Evolutionary conservation across 1,140 invertebrate species (phyloP).

Genomic region (Zaprionus nigranus): DNA sequence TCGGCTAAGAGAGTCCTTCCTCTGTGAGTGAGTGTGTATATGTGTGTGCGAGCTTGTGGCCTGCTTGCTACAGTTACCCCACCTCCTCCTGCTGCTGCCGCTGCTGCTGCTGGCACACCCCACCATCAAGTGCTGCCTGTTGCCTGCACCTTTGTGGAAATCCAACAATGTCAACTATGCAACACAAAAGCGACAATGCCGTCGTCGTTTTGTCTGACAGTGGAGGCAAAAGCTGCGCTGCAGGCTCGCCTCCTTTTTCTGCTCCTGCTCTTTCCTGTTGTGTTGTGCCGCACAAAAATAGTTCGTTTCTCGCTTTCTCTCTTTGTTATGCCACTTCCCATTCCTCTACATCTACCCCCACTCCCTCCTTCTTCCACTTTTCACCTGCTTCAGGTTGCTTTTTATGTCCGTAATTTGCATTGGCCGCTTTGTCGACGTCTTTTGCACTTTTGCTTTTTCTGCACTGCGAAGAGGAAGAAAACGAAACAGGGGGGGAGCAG

Average conservation of each 20-base stretch:
- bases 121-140: constrained; percentile 31
- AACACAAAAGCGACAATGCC: constrained; percentile 81
- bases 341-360: not conserved
- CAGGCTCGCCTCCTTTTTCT: not conserved
- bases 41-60: constrained; percentile 28
- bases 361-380: not conserved
- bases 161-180: constrained; percentile 82
- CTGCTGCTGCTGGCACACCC: not conserved
- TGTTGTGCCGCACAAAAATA: constrained; percentile 24
- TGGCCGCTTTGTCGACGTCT: constrained; percentile 51
- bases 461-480: constrained; percentile 1
- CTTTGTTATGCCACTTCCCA: not conserved
- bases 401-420: constrained; percentile 58
- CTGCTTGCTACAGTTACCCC: constrained; percentile 37
- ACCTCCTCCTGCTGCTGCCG: not conserved
- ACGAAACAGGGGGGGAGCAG: not conserved
- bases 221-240: constrained; percentile 34
- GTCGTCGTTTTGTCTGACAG: constrained; percentile 73
- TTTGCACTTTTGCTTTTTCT: constrained; percentile 64
- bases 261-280: constrained; percentile 7
- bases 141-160: constrained; percentile 77
- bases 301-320: constrained; percentile 29
- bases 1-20: not conserved
- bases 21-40: constrained; percentile 31
- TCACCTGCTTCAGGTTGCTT: constrained; percentile 37